Percentiles rank a stretch among this genome's conserved stretches.
These are phyloP conservation scores for Electrona antarctica DNA, from an alignment of 2,113 vertebrate species.

Conservation along the genomic window DNA sequence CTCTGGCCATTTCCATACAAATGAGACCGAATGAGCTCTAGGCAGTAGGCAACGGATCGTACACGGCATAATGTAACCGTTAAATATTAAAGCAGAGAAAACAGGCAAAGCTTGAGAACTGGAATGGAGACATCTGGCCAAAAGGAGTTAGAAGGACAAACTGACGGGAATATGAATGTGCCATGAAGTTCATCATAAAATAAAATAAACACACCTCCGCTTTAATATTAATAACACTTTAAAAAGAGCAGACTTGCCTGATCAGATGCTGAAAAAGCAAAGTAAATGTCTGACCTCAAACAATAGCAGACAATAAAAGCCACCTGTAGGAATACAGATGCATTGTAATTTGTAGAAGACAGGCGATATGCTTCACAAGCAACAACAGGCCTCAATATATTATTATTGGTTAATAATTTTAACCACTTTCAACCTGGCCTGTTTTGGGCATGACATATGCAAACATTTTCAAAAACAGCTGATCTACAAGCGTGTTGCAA, in stretches of 20 bases:
- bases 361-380: too few species aligned
- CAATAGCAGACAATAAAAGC: background rate
- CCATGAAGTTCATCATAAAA: constrained; percentile 14
- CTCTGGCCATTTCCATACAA: constrained; percentile 49
- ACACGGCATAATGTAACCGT: too few species aligned
- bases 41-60: too few species aligned
- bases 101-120: constrained; percentile 29
- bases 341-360: too few species aligned
- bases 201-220: constrained; percentile 18
- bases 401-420: too few species aligned
- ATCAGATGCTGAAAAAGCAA: constrained; percentile 32
- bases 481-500: too few species aligned
- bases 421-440: too few species aligned
- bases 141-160: constrained; percentile 32
- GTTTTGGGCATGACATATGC: too few species aligned
- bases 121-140: constrained; percentile 46
- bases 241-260: constrained; percentile 23
- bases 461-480: too few species aligned
- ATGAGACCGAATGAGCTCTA: constrained; percentile 37
- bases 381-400: too few species aligned
- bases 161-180: constrained; percentile 29
- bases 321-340: background rate
- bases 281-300: constrained; percentile 12
- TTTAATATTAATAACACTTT: constrained; percentile 13
- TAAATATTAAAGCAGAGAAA: constrained; percentile 18